A percentile compares a stretch with the other conserved stretches of the same genome.
Conservation (phyloP, 2,888 invertebrate genomes). For the Eristalinus aeneus region DNA sequence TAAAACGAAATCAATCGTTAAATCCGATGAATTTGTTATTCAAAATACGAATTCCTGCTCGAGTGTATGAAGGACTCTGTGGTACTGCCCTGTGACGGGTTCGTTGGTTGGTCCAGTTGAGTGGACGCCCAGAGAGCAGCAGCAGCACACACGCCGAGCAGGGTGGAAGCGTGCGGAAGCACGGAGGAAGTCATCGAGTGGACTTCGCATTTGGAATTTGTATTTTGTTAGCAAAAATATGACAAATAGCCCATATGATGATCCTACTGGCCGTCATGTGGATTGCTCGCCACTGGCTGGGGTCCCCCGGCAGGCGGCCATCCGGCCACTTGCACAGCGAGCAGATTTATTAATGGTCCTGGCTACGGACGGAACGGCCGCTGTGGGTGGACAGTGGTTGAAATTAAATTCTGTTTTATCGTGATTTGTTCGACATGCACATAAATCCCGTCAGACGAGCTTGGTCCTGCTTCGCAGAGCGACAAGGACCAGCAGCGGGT, state of each 20-base stretch:
- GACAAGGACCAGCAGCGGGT: background rate
- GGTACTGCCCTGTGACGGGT: slow-evolving; percentile 30
- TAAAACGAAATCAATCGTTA: slow-evolving; percentile 73
- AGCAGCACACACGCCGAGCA: background rate
- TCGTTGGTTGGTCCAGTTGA: slow-evolving; percentile 8
- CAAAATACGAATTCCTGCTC: slow-evolving; percentile 61
- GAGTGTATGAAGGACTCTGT: background rate
- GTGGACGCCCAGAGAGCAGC: background rate
- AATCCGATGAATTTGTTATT: slow-evolving; percentile 73
- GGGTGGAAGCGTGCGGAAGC: background rate
- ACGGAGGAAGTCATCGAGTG: slow-evolving; percentile 49
- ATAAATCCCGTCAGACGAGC: slow-evolving; percentile 48
- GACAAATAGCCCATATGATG: slow-evolving; percentile 66
- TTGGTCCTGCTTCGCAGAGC: background rate
- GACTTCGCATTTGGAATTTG: slow-evolving; percentile 47
- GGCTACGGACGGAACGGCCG: slow-evolving; percentile 17
- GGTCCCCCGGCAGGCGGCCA: slow-evolving; percentile 8
- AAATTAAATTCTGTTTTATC: slow-evolving; percentile 73
- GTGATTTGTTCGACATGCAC: slow-evolving; percentile 72
- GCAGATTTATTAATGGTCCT: slow-evolving; percentile 61
- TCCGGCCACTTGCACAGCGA: slow-evolving; percentile 26
- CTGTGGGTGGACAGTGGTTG: slow-evolving; percentile 60
- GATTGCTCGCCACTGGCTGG: slow-evolving; percentile 4
- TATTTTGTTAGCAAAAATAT: slow-evolving; percentile 67
- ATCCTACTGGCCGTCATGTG: slow-evolving; percentile 48